These are phyloP conservation scores for Buathra laborator DNA, from an alignment of 2,888 invertebrate genomes.

Conservation along the genomic window DNA sequence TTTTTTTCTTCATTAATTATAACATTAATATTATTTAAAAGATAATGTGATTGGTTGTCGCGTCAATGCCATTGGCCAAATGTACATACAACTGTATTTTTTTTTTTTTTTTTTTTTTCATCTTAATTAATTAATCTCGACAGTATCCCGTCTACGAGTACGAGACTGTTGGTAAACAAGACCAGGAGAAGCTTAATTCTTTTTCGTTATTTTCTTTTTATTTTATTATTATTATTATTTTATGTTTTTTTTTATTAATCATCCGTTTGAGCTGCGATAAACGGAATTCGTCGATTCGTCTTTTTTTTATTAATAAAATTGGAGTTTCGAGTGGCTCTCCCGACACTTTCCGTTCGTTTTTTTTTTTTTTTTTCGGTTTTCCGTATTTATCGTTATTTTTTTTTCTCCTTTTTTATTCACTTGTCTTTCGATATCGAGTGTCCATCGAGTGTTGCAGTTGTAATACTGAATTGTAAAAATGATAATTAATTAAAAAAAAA, in stretches of 20 bases:
- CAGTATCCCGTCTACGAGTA: constrained; percentile 58
- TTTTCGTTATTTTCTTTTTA: constrained; percentile 43
- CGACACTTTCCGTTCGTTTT: constrained; percentile 44
- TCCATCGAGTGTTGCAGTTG: constrained; percentile 55
- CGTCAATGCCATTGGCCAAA: constrained; percentile 78
- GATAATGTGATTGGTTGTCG: constrained; percentile 85
- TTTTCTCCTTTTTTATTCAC: constrained; percentile 37
- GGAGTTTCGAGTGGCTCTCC: constrained; percentile 46
- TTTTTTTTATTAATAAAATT: constrained; percentile 43
- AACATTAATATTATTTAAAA: constrained; percentile 81
- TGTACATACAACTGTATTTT: constrained; percentile 68
- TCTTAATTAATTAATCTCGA: constrained; percentile 59
- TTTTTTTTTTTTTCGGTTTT: constrained; percentile 38
- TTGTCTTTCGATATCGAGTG: constrained; percentile 50
- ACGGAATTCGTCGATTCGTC: constrained; percentile 45
- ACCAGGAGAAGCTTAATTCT: constrained; percentile 53
- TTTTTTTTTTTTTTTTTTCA: constrained; percentile 49
- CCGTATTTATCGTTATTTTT: constrained; percentile 8
- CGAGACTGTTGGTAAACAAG: constrained; percentile 64
- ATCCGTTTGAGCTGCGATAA: constrained; percentile 51
- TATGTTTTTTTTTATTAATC: constrained; percentile 32
- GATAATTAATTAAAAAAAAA: constrained; percentile 13
- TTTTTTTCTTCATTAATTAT: constrained; percentile 73
- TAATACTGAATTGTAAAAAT: constrained; percentile 47
- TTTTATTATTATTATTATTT: constrained; percentile 1